Evolutionary conservation across 2,797 vertebrate species (phyloP).

Genomic region (Apogon hyalosoma): DNA sequence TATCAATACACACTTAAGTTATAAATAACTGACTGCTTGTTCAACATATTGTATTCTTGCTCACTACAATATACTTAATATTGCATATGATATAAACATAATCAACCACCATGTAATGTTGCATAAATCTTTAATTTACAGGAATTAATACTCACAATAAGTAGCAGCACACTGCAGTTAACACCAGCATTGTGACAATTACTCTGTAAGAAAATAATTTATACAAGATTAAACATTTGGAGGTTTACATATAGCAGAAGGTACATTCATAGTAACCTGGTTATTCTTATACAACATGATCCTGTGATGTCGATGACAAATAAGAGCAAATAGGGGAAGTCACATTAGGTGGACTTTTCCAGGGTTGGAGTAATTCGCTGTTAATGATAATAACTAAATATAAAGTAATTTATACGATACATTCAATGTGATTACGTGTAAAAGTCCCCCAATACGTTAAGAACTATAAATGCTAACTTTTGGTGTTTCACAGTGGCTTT

Average conservation of each 20-base stretch:
- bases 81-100: not conserved
- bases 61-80: no score
- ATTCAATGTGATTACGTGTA: not conserved
- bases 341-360: conserved; percentile 13
- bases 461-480: no score
- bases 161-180: conserved; percentile 97
- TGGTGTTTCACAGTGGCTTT: conserved; percentile 32
- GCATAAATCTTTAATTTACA: not conserved
- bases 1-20: no score
- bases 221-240: no score
- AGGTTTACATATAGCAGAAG: not conserved
- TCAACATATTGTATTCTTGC: no score
- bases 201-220: conserved; percentile 82
- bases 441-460: not conserved
- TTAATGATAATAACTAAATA: not conserved
- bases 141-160: conserved; percentile 92
- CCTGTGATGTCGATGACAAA: conserved; percentile 50
- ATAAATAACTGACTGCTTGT: no score
- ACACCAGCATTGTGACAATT: conserved; percentile 96
- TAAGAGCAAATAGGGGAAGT: conserved; percentile 58
- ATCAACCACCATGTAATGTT: not conserved
- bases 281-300: not conserved
- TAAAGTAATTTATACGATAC: not conserved
- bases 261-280: not conserved
- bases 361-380: not conserved